phyloP scores from a whole-genome alignment of 2,113 vertebrate genomes.

The Zosterops pallidus region DNA sequence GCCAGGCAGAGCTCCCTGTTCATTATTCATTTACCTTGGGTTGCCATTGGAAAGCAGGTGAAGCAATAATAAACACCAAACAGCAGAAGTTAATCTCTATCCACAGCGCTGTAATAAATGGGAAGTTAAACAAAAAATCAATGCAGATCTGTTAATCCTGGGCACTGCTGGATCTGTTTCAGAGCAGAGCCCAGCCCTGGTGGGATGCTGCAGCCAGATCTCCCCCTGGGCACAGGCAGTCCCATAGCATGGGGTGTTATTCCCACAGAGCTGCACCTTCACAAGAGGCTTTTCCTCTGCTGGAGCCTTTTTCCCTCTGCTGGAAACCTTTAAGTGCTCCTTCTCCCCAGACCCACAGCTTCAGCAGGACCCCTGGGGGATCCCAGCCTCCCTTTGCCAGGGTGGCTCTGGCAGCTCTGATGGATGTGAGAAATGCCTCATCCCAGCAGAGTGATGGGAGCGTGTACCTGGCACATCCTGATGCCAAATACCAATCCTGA shows the following conservation, averaged over 20 bases:
- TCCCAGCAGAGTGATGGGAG: background rate
- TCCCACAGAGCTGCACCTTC: background rate
- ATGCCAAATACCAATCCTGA: background rate
- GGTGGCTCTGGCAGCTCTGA: background rate
- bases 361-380: background rate
- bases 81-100: background rate
- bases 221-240: background rate
- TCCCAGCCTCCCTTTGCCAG: accelerated
- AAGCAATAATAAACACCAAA: slow-evolving; percentile 20
- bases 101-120: slow-evolving; percentile 17
- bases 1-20: background rate
- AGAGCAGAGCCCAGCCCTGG: background rate
- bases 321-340: background rate
- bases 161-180: background rate
- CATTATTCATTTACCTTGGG: background rate
- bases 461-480: background rate
- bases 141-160: background rate
- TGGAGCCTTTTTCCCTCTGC: background rate
- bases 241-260: accelerated
- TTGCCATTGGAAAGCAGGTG: background rate
- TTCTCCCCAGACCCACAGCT: background rate
- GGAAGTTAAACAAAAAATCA: slow-evolving; percentile 23
- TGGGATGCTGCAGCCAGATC: background rate
- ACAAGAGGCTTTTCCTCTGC: background rate
- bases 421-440: background rate